Percentiles rank a stretch among this genome's conserved stretches.
Conservation (phyloP, 2,888 invertebrate genomes). For the Empis stercorea region DNA sequence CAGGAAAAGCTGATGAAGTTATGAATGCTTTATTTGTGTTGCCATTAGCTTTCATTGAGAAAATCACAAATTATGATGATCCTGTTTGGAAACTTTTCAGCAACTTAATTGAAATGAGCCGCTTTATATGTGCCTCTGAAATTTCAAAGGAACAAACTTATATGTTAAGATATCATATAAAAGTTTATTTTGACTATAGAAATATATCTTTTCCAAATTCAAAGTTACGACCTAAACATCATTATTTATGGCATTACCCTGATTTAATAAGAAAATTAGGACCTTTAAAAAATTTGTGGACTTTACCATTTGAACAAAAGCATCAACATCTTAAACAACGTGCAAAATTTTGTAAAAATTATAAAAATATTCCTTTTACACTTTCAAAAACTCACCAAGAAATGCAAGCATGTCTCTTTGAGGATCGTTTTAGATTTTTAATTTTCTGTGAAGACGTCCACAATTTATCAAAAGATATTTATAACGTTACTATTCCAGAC, state of each 20-base stretch:
- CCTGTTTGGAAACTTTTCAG: not conserved
- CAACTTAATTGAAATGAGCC: constrained; percentile 1
- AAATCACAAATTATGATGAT: not conserved
- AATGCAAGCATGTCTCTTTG: not conserved
- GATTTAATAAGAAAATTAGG: constrained; percentile 10
- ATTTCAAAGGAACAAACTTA: not conserved
- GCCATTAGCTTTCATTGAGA: not conserved
- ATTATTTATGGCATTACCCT: constrained; percentile 12
- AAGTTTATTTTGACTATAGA: constrained; percentile 3
- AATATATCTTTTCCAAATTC: constrained; percentile 8
- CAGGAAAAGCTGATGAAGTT: constrained; percentile 2
- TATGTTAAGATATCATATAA: not conserved
- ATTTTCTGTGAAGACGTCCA: not conserved
- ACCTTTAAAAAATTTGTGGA: constrained; percentile 11
- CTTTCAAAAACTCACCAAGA: constrained; percentile 1
- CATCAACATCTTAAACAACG: too few relatives aligned
- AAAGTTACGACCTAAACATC: constrained; percentile 12
- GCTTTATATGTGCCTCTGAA: constrained; percentile 1
- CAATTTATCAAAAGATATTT: not conserved
- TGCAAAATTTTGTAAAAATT: constrained; percentile 13
- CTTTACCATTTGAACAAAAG: constrained; percentile 17
- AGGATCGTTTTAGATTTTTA: not conserved
- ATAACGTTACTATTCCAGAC: not conserved
- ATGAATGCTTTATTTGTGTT: not conserved
- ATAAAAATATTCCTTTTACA: constrained; percentile 9